Conservation (phyloP, 2,888 invertebrate genomes). For the Pristionchus japonicus region DNA sequence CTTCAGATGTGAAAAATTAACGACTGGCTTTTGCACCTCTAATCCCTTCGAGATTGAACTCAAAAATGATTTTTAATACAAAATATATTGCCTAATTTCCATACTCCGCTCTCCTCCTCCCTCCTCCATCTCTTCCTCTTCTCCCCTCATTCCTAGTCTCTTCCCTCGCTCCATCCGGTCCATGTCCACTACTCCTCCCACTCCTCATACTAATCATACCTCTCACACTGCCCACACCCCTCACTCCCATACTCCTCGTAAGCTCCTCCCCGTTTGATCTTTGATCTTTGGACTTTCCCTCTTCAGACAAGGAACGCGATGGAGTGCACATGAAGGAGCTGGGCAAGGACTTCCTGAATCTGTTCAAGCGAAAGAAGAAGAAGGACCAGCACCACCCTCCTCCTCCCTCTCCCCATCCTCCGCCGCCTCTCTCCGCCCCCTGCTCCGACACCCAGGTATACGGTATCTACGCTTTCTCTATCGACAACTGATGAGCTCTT, state of each 20-base stretch:
- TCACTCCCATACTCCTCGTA: background rate
- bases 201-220: too few relatives aligned
- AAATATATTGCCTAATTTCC: background rate
- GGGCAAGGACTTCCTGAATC: background rate
- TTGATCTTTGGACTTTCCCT: conserved; percentile 9
- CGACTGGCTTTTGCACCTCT: too few relatives aligned
- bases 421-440: background rate
- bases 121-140: background rate
- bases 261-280: background rate
- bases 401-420: background rate
- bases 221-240: too few relatives aligned
- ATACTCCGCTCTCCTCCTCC: background rate
- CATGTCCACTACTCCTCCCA: background rate
- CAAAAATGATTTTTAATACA: too few relatives aligned
- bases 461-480: background rate
- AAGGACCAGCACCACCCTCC: background rate
- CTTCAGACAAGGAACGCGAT: background rate
- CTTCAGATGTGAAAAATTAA: too few relatives aligned
- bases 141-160: background rate
- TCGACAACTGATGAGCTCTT: conserved; percentile 20
- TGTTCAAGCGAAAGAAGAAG: conserved; percentile 21
- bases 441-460: conserved; percentile 2
- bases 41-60: too few relatives aligned
- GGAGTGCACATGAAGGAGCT: background rate
- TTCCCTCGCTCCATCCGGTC: background rate